These are phyloP conservation scores for Platichthys flesus DNA, from an alignment of 2,113 vertebrate species.

Conservation along the genomic window DNA sequence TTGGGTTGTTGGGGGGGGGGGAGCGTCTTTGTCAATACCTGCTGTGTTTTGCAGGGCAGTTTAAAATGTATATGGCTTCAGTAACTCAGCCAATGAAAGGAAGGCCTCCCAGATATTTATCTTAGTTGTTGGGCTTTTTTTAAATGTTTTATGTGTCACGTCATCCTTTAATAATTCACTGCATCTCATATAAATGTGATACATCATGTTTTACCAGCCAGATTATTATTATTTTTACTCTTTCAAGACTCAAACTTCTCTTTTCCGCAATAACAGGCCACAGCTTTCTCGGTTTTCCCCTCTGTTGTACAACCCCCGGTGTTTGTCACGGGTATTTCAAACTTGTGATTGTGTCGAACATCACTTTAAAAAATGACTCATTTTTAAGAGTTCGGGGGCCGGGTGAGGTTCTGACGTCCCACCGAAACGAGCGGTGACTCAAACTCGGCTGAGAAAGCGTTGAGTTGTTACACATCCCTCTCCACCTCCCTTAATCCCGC, in stretches of 20 bases:
- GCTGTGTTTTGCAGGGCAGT: slow-evolving; percentile 1
- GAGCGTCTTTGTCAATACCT: not conserved
- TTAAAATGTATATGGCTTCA: slow-evolving; percentile 30
- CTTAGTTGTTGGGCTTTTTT: not conserved
- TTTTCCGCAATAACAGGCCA: slow-evolving; percentile 2
- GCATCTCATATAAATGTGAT: not conserved
- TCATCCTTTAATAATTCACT: slow-evolving; percentile 3
- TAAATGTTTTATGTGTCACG: not conserved
- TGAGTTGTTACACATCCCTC: not conserved
- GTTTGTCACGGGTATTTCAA: slow-evolving; percentile 21
- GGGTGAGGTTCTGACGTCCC: slow-evolving; percentile 38
- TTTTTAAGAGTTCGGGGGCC: slow-evolving; percentile 26
- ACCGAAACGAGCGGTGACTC: slow-evolving; percentile 53
- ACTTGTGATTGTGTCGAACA: not conserved
- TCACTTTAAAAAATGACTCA: slow-evolving; percentile 22
- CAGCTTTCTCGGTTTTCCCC: not conserved
- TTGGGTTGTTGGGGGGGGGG: too few relatives aligned
- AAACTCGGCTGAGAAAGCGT: slow-evolving; percentile 40
- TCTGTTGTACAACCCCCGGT: not conserved
- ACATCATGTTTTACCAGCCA: not conserved
- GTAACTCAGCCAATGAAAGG: not conserved
- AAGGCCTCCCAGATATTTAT: not conserved
- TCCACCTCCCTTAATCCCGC: slow-evolving; percentile 55
- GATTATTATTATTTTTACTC: not conserved
- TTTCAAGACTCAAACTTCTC: not conserved